Evolutionary conservation across 2,888 invertebrate species (phyloP).

Genomic region (Chloromyia formosa): DNA sequence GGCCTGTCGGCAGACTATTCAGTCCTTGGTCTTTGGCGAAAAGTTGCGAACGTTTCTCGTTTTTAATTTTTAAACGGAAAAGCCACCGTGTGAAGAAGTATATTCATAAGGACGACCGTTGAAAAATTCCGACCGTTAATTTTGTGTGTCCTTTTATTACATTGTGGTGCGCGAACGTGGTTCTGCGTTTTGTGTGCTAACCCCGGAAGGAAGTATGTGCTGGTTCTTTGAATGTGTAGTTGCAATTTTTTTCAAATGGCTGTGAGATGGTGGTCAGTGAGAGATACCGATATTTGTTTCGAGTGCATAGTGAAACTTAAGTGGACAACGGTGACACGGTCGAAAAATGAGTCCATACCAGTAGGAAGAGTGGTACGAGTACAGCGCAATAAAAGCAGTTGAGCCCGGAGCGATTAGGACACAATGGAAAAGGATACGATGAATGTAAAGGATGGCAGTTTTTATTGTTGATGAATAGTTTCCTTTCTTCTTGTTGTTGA

Average conservation of each 20-base stretch:
- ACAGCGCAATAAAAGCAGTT: background rate
- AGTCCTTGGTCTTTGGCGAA: background rate
- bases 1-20: background rate
- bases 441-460: constrained; percentile 3
- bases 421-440: constrained; percentile 1
- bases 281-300: too few species aligned
- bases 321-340: background rate
- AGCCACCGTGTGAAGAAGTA: background rate
- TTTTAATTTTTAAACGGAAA: background rate
- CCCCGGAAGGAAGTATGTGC: background rate
- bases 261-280: too few species aligned
- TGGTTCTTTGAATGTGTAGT: background rate
- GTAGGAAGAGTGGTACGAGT: background rate
- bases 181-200: background rate
- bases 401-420: too few species aligned
- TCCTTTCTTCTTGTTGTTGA: background rate
- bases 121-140: background rate
- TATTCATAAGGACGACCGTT: too few species aligned
- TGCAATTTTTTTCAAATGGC: too few species aligned
- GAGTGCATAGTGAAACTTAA: background rate
- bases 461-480: constrained; percentile 1
- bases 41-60: background rate
- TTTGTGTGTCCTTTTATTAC: background rate
- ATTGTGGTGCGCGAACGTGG: background rate
- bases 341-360: background rate